phyloP scores from a whole-genome alignment of 2,888 invertebrate species.

The Ophion slaviceki region DNA sequence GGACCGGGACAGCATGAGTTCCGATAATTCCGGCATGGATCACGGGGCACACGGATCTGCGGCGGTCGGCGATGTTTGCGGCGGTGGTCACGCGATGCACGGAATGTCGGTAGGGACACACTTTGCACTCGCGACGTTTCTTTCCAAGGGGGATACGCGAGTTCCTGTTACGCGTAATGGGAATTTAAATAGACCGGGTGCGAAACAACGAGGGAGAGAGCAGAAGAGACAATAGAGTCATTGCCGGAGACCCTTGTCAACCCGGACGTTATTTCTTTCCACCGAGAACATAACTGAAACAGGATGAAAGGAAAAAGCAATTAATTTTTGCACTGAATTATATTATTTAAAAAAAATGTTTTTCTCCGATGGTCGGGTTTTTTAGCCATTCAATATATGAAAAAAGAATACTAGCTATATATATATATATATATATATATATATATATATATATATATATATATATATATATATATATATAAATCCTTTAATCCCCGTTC shows the following conservation, averaged over 20 bases:
- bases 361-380: too few relatives aligned
- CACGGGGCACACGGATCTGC: conserved; percentile 60
- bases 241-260: conserved; percentile 8
- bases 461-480: too few relatives aligned
- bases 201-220: background rate
- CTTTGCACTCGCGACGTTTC: conserved; percentile 27
- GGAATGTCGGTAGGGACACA: conserved; percentile 78
- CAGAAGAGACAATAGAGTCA: background rate
- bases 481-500: too few relatives aligned
- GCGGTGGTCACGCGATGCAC: conserved; percentile 71
- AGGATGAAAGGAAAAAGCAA: background rate
- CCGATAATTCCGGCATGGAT: conserved; percentile 64
- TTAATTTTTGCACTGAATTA: background rate
- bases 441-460: too few relatives aligned
- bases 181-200: conserved; percentile 20
- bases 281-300: background rate
- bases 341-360: background rate
- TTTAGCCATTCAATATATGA: too few relatives aligned
- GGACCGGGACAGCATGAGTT: conserved; percentile 62
- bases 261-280: conserved; percentile 3
- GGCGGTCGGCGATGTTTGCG: conserved; percentile 50
- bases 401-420: too few relatives aligned
- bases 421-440: too few relatives aligned
- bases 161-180: conserved; percentile 14
- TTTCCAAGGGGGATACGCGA: conserved; percentile 11